phyloP scores from a whole-genome alignment of 2,888 invertebrate genomes.

The Oscheius sp. region DNA sequence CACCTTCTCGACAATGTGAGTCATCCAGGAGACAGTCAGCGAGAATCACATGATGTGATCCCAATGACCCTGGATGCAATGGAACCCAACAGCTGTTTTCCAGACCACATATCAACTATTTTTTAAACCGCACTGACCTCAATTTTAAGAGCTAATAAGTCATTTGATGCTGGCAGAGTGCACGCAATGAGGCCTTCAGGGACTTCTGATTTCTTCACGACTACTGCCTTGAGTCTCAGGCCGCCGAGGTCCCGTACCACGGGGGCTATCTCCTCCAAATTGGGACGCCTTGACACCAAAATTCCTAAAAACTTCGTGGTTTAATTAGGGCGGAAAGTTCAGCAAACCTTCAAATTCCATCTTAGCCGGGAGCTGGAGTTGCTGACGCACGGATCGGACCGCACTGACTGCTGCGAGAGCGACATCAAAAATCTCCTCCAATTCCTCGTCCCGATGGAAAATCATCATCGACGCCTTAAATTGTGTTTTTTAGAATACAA shows the following conservation, averaged over 20 bases:
- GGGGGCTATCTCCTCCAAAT: constrained; percentile 4
- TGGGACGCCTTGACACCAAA: neutral
- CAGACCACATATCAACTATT: neutral
- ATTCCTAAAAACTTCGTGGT: neutral
- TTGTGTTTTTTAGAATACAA: neutral
- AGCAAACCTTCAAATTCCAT: constrained; percentile 46
- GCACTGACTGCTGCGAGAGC: constrained; percentile 46
- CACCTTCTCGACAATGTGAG: too few species aligned
- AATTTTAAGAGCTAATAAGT: constrained; percentile 31
- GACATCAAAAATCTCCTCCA: constrained; percentile 48
- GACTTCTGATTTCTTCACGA: neutral
- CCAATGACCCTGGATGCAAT: too few species aligned
- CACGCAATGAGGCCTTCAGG: constrained; percentile 29
- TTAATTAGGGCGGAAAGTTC: neutral
- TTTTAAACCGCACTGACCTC: constrained; percentile 11
- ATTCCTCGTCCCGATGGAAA: constrained; percentile 47
- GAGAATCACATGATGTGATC: neutral
- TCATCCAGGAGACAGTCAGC: too few species aligned
- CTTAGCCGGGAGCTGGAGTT: constrained; percentile 47
- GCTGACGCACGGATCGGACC: constrained; percentile 46
- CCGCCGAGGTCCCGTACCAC: constrained; percentile 9
- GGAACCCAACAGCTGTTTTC: too few species aligned
- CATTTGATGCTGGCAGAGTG: constrained; percentile 19
- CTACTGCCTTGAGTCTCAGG: neutral
- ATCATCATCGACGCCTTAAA: constrained; percentile 48